Conservation (phyloP, 2,113 vertebrate genomes). For the Microcebus tavaratra region DNA sequence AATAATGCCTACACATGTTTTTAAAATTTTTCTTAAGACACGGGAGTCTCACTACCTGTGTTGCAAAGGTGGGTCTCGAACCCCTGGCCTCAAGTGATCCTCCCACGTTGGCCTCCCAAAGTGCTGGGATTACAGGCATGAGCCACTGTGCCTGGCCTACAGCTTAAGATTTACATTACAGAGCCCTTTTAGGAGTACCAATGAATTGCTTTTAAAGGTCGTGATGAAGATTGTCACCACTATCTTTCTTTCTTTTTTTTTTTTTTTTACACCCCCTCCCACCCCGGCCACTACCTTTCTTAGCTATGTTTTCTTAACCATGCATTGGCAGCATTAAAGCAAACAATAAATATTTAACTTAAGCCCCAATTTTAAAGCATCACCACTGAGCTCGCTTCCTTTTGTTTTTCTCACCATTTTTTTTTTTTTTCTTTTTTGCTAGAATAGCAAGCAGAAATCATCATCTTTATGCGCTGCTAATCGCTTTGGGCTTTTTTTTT, state of each 20-base stretch:
- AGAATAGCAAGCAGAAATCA: neutral
- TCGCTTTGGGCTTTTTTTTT: neutral
- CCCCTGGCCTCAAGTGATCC: too few species aligned
- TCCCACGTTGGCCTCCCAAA: too few species aligned
- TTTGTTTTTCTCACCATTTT: neutral
- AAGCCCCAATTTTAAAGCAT: slow-evolving; percentile 34
- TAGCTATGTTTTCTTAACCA: slow-evolving; percentile 44
- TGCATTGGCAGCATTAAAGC: slow-evolving; percentile 40
- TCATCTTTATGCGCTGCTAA: slow-evolving; percentile 17
- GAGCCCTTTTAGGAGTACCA: slow-evolving; percentile 27
- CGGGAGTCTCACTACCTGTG: too few species aligned
- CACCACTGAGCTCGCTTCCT: neutral
- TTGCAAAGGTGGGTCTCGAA: too few species aligned
- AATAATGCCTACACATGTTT: neutral
- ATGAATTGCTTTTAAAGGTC: slow-evolving; percentile 47
- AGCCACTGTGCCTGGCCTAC: neutral
- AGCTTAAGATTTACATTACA: slow-evolving; percentile 34
- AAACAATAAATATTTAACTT: slow-evolving; percentile 58
- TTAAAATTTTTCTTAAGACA: too few species aligned
- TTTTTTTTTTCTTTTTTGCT: neutral
- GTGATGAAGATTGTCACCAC: slow-evolving; percentile 7
- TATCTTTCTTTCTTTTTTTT: neutral
- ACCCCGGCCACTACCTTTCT: neutral
- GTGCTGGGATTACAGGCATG: too few species aligned
- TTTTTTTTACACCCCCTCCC: too few species aligned